phyloP scores from a whole-genome alignment of 30 jellyfish, hydroid and myxozoan species.

The Hydra vulgaris region DNA sequence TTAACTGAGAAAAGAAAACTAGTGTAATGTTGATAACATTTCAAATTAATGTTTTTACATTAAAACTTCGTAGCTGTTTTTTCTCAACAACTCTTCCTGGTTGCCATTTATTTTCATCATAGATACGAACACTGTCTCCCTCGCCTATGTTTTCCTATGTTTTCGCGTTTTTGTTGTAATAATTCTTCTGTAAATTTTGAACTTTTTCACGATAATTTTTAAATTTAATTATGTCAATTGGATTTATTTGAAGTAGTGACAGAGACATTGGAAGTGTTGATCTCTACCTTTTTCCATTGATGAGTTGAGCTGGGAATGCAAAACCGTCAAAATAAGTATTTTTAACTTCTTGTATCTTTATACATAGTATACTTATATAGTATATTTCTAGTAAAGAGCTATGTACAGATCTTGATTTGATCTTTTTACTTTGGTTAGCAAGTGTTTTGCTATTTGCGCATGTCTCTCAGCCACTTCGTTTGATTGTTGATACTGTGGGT shows the following conservation, averaged over 20 bases:
- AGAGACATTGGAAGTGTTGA: conserved; percentile 1
- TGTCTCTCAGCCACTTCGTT: conserved; percentile 5
- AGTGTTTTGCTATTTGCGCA: neutral
- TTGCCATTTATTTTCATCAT: neutral
- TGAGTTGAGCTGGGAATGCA: conserved; percentile 48
- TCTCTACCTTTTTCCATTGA: conserved; percentile 17
- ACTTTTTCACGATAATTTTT: neutral
- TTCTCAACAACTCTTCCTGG: neutral
- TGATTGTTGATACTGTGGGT: neutral
- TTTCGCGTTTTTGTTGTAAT: neutral
- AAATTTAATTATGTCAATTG: neutral
- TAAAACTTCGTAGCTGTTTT: neutral
- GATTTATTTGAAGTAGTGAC: neutral
- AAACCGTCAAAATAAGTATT: neutral
- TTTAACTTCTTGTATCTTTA: neutral
- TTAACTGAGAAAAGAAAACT: too few relatives aligned
- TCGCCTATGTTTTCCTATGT: neutral
- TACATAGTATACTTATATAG: too few relatives aligned
- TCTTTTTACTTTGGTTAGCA: neutral
- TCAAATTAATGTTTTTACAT: neutral
- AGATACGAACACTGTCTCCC: neutral
- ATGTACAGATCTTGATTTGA: neutral
- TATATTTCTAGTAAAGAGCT: too few relatives aligned
- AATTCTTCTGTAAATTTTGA: neutral
- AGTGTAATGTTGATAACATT: neutral